A percentile compares a stretch with the other conserved stretches of the same genome.
These are phyloP conservation scores for Jordanella pulchra DNA, from an alignment of 2,797 vertebrate genomes.

Conservation along the genomic window DNA sequence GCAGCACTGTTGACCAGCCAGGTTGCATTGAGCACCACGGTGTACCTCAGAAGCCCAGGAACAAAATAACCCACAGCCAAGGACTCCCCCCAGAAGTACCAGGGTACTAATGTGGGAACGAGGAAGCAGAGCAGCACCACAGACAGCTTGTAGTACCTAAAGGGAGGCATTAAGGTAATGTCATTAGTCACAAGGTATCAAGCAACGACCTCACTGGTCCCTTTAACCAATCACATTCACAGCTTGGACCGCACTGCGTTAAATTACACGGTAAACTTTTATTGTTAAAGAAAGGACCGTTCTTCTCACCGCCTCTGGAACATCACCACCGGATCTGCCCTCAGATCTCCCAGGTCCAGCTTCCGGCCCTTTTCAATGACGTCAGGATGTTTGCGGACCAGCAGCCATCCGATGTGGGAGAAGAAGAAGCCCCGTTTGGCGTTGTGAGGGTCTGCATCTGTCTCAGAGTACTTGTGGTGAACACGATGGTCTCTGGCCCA, in stretches of 20 bases:
- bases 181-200: background rate
- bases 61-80: constrained; percentile 82
- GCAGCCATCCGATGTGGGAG: constrained; percentile 91
- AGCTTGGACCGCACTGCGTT: background rate
- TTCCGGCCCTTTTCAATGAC: constrained; percentile 89
- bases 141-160: constrained; percentile 87
- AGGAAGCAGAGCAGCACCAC: constrained; percentile 88
- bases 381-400: constrained; percentile 92
- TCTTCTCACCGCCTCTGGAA: constrained; percentile 88
- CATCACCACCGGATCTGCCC: constrained; percentile 89
- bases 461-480: constrained; percentile 96
- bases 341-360: constrained; percentile 87
- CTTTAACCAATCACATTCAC: background rate
- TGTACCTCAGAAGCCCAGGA: constrained; percentile 86
- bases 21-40: constrained; percentile 85
- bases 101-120: constrained; percentile 87
- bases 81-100: constrained; percentile 90
- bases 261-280: background rate
- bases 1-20: constrained; percentile 98
- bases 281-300: no score
- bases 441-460: constrained; percentile 91
- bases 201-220: background rate
- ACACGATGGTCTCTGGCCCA: constrained; percentile 91
- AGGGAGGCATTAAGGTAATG: constrained; percentile 12
- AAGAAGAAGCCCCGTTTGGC: constrained; percentile 92